Conservation (phyloP, 2,113 vertebrate genomes). For the Neopipo cinnamomea region DNA sequence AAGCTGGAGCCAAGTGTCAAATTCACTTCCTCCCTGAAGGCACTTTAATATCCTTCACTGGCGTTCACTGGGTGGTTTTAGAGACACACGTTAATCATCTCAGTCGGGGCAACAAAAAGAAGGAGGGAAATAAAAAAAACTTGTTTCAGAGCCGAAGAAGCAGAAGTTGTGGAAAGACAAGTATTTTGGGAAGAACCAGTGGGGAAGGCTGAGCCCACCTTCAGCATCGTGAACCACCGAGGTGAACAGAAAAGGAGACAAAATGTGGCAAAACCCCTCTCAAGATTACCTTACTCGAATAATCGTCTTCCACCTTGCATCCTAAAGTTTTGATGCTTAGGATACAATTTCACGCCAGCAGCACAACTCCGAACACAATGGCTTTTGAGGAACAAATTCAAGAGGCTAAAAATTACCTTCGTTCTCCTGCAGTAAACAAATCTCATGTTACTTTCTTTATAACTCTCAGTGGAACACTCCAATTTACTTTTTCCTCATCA, state of each 20-base stretch:
- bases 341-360: background rate
- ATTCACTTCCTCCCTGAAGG: too few relatives aligned
- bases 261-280: accelerated
- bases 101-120: accelerated
- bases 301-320: accelerated
- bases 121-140: background rate
- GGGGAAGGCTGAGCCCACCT: background rate
- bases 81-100: accelerated
- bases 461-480: background rate
- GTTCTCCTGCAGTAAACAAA: background rate
- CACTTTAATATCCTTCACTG: background rate
- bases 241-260: accelerated
- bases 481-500: background rate
- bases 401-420: background rate
- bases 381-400: background rate
- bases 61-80: too few relatives aligned
- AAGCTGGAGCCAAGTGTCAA: too few relatives aligned
- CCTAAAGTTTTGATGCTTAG: background rate
- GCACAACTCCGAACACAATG: background rate
- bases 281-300: accelerated
- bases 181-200: accelerated
- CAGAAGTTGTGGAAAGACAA: accelerated
- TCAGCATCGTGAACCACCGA: accelerated
- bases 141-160: accelerated
- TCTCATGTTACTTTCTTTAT: accelerated